These are phyloP conservation scores for Porites lobata DNA, from an alignment of 92 coral and sea anemone species.

Conservation along the genomic window DNA sequence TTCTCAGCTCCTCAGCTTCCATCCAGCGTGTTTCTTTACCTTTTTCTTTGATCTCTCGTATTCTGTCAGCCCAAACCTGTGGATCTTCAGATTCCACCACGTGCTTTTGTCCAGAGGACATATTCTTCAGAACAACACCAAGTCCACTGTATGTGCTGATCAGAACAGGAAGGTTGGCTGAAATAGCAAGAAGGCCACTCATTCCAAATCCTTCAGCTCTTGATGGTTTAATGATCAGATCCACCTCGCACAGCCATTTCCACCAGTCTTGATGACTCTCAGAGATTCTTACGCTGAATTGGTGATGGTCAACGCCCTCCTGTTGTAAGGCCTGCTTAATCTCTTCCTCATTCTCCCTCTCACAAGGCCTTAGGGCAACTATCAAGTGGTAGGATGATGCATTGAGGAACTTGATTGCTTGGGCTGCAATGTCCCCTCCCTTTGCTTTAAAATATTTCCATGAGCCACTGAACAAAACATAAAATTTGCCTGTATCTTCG, in stretches of 20 bases:
- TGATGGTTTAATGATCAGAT: slow-evolving; percentile 44
- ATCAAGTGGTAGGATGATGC: slow-evolving; percentile 7
- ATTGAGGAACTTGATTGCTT: slow-evolving; percentile 27
- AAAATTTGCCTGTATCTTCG: not conserved
- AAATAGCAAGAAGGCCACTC: slow-evolving; percentile 53
- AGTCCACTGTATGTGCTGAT: slow-evolving; percentile 39
- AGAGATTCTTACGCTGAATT: slow-evolving; percentile 3
- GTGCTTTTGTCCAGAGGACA: not conserved
- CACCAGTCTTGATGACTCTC: slow-evolving; percentile 14
- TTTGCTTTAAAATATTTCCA: not conserved
- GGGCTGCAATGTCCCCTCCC: slow-evolving; percentile 48
- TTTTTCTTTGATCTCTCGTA: not conserved
- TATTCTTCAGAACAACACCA: slow-evolving; percentile 20
- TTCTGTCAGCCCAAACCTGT: slow-evolving; percentile 45
- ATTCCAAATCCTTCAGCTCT: slow-evolving; percentile 50
- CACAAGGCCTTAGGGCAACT: not conserved
- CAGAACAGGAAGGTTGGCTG: slow-evolving; percentile 44
- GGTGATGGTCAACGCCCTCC: not conserved
- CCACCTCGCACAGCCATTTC: not conserved
- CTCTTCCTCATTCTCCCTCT: not conserved
- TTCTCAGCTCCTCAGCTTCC: slow-evolving; percentile 29
- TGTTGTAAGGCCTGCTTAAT: not conserved
- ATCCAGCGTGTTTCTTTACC: not conserved
- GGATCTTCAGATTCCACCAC: slow-evolving; percentile 27
- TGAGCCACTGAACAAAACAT: slow-evolving; percentile 17